Evolutionary conservation across 2,797 vertebrate species (phyloP), one percentile per base, ranked within the genome.

Genomic region (Brachyalestes nurse): DNA sequence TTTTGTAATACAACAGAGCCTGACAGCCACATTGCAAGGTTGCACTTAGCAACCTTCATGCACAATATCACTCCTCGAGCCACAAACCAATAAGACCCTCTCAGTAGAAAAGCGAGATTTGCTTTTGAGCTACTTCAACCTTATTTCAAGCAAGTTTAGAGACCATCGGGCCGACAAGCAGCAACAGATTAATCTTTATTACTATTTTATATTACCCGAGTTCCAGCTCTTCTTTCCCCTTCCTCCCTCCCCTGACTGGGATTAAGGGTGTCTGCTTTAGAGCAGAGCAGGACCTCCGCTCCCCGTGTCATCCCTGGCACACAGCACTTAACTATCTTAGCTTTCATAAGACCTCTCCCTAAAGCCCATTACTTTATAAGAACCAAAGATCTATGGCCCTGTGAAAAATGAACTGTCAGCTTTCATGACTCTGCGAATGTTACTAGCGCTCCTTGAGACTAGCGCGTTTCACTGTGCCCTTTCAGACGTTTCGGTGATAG

Each of bases 121-220:
- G 90, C 92, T 92, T 93, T 93, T 92, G 93, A 94, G 93, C 93
- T 92, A 94, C 94, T 94, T 93, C 89, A 93, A 88, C 89, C 93
- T 94, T 92, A 95, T 94, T 95, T 93, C 91, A 90, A 91, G 92
- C 93, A 94, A 93, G 93, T 95, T 95, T 94, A 90, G 93, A 94
- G 94, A 92, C 93, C 91, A 93, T 93, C 90, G 91, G 86, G 88
- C 90, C 85, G 89, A 90, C 90, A 90, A 93, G 90, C 88, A 92
- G 93, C 93, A 94, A 93, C 91, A 94, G 93, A 95, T 95, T 94
- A 94, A 95, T 95, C 94, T 95, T 94, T 95, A 95, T 95, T 94
- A 95, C 92, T 90, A 91, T 90, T 94, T 94, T 93, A 94, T 94
- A 94, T 95, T 94, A 94, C 93, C 90, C 90, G 88, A 90, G 90